phyloP scores from a whole-genome alignment of 2,113 vertebrate genomes.

The Cyprinodon tularosa region DNA sequence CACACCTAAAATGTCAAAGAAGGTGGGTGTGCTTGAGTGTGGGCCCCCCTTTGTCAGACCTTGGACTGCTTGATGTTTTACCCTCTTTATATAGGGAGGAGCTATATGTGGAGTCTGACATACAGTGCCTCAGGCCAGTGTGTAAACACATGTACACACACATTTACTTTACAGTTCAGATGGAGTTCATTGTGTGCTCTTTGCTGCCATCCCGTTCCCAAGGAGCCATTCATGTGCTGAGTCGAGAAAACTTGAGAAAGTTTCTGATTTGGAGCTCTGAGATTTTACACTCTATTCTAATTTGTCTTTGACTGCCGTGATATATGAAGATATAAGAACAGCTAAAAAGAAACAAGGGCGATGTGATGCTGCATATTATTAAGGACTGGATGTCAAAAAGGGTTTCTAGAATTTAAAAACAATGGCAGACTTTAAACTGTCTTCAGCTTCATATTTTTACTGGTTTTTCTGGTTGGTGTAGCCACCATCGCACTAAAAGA shows the following conservation, averaged over 20 bases:
- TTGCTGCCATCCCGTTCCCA: constrained; percentile 2
- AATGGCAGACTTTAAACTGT: too few relatives aligned
- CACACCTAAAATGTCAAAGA: constrained; percentile 17
- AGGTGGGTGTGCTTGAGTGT: constrained; percentile 6
- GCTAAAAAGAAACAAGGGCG: background rate
- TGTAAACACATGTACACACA: constrained; percentile 11
- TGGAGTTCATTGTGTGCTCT: constrained; percentile 28
- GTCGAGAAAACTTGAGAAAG: constrained; percentile 11
- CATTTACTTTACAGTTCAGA: constrained; percentile 41
- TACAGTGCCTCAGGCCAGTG: constrained; percentile 9
- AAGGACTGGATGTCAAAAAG: background rate
- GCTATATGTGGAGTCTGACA: constrained; percentile 11
- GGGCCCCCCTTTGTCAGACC: constrained; percentile 33
- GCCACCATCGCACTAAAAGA: too few relatives aligned
- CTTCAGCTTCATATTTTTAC: too few relatives aligned
- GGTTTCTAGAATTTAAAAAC: too few relatives aligned
- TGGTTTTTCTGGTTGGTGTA: too few relatives aligned
- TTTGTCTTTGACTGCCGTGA: constrained; percentile 20
- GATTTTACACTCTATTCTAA: constrained; percentile 19
- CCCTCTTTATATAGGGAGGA: constrained; percentile 4
- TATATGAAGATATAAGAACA: background rate
- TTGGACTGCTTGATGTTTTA: background rate
- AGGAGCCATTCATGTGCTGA: constrained; percentile 19
- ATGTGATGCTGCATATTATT: background rate
- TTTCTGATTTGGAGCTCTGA: background rate